A percentile compares a stretch with the other conserved stretches of the same genome.
phyloP scores from a whole-genome alignment of 1,140 invertebrate genomes.

The Drosophila mojavensis region DNA sequence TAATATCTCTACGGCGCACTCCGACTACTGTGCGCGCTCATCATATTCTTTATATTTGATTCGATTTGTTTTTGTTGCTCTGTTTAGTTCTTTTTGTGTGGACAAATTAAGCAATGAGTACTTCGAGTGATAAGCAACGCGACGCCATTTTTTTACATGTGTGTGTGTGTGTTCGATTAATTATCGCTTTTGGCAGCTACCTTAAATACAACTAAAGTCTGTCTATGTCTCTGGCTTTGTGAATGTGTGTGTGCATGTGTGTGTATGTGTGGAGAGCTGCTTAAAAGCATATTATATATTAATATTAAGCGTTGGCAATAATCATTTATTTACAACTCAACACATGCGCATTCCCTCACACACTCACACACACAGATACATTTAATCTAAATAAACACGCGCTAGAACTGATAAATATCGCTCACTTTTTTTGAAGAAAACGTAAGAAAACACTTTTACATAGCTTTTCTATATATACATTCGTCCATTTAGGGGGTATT shows the following conservation, averaged over 20 bases:
- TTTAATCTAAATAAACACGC: slow-evolving; percentile 70
- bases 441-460: too few relatives aligned
- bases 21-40: slow-evolving; percentile 25
- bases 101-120: slow-evolving; percentile 56
- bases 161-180: slow-evolving; percentile 53
- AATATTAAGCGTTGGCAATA: slow-evolving; percentile 43
- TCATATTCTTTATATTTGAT: slow-evolving; percentile 31
- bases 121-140: slow-evolving; percentile 74
- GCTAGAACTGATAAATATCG: slow-evolving; percentile 60
- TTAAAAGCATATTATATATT: slow-evolving; percentile 70
- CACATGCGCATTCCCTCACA: neutral
- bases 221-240: neutral
- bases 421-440: neutral
- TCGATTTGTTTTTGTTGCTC: neutral
- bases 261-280: slow-evolving; percentile 21
- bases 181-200: slow-evolving; percentile 67
- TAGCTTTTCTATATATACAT: neutral
- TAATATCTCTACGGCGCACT: slow-evolving; percentile 21
- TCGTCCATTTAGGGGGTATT: neutral
- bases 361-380: slow-evolving; percentile 21
- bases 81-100: slow-evolving; percentile 29
- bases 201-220: slow-evolving; percentile 29
- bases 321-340: slow-evolving; percentile 2
- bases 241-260: neutral
- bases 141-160: slow-evolving; percentile 60